Percentiles rank a stretch among this genome's conserved stretches.
Conservation (phyloP, 2,113 vertebrate species). For the Gasterosteus aculeatus region DNA sequence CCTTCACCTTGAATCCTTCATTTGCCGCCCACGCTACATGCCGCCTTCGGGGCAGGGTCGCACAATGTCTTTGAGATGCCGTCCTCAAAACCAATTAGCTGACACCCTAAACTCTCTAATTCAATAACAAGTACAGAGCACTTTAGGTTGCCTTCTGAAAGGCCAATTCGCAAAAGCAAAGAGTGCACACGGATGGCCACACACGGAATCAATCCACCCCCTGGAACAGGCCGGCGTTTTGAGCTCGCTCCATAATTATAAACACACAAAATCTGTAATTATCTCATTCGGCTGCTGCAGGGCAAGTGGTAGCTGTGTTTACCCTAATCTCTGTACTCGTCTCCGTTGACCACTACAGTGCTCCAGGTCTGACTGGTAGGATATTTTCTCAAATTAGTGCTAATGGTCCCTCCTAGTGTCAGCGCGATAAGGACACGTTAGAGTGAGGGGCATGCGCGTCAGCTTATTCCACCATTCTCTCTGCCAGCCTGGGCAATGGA, state of each 20-base stretch:
- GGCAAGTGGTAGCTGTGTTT: conserved; percentile 66
- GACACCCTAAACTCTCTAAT: conserved; percentile 75
- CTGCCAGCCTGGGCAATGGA: conserved; percentile 58
- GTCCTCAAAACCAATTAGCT: conserved; percentile 70
- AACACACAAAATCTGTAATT: conserved; percentile 80
- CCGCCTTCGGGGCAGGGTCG: conserved; percentile 50
- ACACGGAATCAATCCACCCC: conserved; percentile 73
- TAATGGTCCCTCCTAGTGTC: conserved; percentile 76
- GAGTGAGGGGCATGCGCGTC: conserved; percentile 67
- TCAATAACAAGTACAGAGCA: conserved; percentile 75
- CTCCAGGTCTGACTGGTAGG: conserved; percentile 77
- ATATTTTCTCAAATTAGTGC: conserved; percentile 77
- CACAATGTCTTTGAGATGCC: conserved; percentile 52
- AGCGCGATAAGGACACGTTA: conserved; percentile 65
- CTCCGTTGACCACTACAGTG: conserved; percentile 63
- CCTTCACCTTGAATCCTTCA: conserved; percentile 36
- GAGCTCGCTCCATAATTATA: conserved; percentile 74
- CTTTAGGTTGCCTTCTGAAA: conserved; percentile 69
- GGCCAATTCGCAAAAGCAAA: conserved; percentile 57
- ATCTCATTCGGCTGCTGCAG: conserved; percentile 63
- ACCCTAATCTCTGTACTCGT: conserved; percentile 56
- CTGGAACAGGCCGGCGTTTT: conserved; percentile 71
- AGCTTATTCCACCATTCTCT: conserved; percentile 56
- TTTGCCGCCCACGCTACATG: conserved; percentile 15
- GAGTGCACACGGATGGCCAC: conserved; percentile 76